phyloP scores from a whole-genome alignment of 2,797 vertebrate genomes.

The Sebastes iracundus region DNA sequence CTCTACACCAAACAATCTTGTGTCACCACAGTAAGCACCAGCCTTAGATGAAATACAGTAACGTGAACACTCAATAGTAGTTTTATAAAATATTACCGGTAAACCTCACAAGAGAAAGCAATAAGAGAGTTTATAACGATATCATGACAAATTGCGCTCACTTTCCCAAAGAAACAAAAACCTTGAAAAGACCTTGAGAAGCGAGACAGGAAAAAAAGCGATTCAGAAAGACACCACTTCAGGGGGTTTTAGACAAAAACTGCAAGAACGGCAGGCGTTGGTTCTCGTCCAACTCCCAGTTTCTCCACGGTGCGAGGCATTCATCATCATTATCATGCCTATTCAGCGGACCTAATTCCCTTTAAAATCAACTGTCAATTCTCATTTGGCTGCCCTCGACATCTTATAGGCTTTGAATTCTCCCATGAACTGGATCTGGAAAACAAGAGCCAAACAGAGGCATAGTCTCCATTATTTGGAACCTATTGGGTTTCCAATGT shows the following conservation, averaged over 20 bases:
- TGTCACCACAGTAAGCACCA: background rate
- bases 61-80: background rate
- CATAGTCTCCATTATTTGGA: slow-evolving; percentile 35
- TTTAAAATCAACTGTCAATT: slow-evolving; percentile 79
- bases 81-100: background rate
- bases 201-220: slow-evolving; percentile 23
- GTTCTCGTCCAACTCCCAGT: slow-evolving; percentile 69
- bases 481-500: slow-evolving; percentile 24
- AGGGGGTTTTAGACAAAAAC: slow-evolving; percentile 56
- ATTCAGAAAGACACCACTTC: slow-evolving; percentile 47
- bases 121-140: background rate
- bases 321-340: slow-evolving; percentile 77
- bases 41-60: background rate
- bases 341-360: slow-evolving; percentile 71
- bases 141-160: slow-evolving; percentile 31
- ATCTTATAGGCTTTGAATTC: slow-evolving; percentile 66
- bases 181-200: slow-evolving; percentile 46
- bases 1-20: background rate
- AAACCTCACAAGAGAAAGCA: background rate
- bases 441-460: slow-evolving; percentile 53
- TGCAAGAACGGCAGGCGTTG: slow-evolving; percentile 63
- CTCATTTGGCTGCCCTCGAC: slow-evolving; percentile 67
- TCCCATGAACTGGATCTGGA: slow-evolving; percentile 66
- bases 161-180: slow-evolving; percentile 6
- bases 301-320: slow-evolving; percentile 71